phyloP scores from a whole-genome alignment of 2,797 vertebrate species.

The Furcifer pardalis region DNA sequence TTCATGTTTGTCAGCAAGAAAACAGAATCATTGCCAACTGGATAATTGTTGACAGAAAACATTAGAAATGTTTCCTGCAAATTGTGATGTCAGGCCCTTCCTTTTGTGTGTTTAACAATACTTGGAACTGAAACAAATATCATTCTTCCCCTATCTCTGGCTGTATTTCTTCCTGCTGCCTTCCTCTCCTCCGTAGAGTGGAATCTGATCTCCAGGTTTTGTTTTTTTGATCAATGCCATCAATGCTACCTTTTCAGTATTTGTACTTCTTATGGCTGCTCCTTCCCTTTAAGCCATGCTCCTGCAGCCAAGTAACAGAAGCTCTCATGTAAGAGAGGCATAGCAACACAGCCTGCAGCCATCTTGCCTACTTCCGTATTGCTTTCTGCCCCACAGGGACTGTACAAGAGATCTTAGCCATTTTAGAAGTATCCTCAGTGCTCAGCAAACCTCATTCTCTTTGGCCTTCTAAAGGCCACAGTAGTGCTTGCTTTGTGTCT shows the following conservation, averaged over 20 bases:
- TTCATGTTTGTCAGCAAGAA: rapidly evolving
- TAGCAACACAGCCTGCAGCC: background rate
- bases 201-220: background rate
- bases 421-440: background rate
- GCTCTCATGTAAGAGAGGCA: background rate
- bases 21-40: background rate
- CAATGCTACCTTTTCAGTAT: background rate
- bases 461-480: background rate
- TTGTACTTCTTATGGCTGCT: background rate
- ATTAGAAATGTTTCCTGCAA: background rate
- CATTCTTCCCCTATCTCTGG: no score
- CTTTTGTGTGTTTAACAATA: background rate
- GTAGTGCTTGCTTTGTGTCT: background rate
- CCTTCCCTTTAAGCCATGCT: background rate
- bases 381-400: background rate
- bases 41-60: background rate
- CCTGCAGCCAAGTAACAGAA: background rate
- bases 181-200: background rate
- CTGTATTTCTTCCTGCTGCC: background rate
- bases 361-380: background rate
- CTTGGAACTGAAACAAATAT: background rate
- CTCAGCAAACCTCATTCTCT: background rate
- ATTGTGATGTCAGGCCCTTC: background rate
- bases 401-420: background rate
- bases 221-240: no score